phyloP scores from a whole-genome alignment of 2,113 vertebrate genomes.

The Lamprotornis superbus region DNA sequence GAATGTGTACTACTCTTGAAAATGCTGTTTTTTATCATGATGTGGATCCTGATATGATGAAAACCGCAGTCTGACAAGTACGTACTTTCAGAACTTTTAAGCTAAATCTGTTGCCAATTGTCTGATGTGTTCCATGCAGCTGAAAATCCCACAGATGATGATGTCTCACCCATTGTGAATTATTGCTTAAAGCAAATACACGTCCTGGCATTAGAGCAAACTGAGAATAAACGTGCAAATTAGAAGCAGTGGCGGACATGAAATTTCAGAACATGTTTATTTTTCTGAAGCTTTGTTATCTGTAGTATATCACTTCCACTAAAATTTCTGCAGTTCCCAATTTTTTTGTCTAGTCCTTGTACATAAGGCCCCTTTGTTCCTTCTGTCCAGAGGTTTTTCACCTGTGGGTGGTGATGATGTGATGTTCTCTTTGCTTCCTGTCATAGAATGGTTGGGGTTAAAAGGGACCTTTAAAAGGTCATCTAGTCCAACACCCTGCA shows the following conservation, averaged over 20 bases:
- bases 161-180: background rate
- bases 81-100: background rate
- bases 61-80: background rate
- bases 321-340: background rate
- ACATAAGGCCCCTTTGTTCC: background rate
- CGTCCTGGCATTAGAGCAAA: conserved; percentile 28
- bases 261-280: background rate
- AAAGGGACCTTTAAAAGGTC: background rate
- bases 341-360: background rate
- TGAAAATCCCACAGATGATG: background rate
- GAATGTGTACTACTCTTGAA: background rate
- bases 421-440: background rate
- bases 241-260: background rate
- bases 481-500: background rate
- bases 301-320: background rate
- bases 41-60: background rate
- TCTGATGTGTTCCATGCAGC: background rate
- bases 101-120: background rate
- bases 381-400: background rate
- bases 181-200: background rate
- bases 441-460: background rate
- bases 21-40: background rate
- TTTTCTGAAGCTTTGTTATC: conserved; percentile 18
- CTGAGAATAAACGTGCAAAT: conserved; percentile 13
- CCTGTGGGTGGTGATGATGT: accelerated